Conservation (phyloP, 2,113 vertebrate species). For the Euleptes europaea region DNA sequence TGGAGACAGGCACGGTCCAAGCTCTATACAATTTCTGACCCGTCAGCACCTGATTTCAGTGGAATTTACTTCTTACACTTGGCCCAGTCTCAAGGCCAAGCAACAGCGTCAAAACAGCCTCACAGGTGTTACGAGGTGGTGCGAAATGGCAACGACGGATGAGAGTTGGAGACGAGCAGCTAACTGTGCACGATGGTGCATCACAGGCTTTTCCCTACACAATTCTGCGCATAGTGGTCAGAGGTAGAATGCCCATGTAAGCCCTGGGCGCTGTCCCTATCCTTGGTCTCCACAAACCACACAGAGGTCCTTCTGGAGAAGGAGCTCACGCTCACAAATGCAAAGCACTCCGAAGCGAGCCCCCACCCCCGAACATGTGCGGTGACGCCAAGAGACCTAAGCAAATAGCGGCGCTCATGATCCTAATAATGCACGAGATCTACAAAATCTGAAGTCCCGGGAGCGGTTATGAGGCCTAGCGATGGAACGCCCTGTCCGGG, state of each 20-base stretch:
- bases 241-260: background rate
- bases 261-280: background rate
- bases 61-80: background rate
- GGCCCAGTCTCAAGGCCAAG: background rate
- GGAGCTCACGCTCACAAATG: background rate
- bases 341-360: background rate
- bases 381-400: background rate
- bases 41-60: background rate
- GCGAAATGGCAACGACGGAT: background rate
- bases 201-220: background rate
- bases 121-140: too few species aligned
- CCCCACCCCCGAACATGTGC: background rate
- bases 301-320: background rate
- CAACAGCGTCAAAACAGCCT: background rate
- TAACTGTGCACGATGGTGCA: background rate
- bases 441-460: too few species aligned
- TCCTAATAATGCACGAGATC: background rate
- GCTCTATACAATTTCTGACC: background rate
- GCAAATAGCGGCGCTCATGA: background rate
- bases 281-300: background rate
- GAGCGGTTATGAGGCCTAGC: too few species aligned
- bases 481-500: too few species aligned
- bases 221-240: background rate
- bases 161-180: background rate
- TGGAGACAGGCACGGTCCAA: background rate